Evolutionary conservation across 2,888 invertebrate species (phyloP).

Genomic region (Ernsta delagoae): DNA sequence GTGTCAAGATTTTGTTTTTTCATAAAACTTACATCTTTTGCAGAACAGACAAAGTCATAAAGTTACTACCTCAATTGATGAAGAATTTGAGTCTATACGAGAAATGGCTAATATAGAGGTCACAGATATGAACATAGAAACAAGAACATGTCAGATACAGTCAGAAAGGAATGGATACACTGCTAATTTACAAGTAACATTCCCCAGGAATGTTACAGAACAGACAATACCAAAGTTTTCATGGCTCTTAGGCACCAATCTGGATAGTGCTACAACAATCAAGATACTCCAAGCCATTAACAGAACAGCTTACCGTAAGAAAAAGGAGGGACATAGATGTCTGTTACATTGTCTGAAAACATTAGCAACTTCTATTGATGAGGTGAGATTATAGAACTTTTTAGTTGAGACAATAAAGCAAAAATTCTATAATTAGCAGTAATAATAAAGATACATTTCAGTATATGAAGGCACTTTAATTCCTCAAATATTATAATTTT

Average conservation of each 20-base stretch:
- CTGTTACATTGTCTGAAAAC: constrained; percentile 92
- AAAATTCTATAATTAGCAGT: too few species aligned
- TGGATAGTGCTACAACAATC: constrained; percentile 89
- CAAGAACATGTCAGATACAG: constrained; percentile 85
- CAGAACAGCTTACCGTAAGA: constrained; percentile 92
- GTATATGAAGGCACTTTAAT: too few species aligned
- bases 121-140: constrained; percentile 85
- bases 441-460: too few species aligned
- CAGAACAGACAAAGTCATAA: constrained; percentile 70
- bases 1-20: too few species aligned
- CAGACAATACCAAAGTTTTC: constrained; percentile 80
- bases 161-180: constrained; percentile 82
- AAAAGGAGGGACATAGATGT: constrained; percentile 94
- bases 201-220: constrained; percentile 82
- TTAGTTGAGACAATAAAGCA: too few species aligned
- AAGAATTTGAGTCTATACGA: constrained; percentile 80
- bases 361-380: constrained; percentile 77
- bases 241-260: constrained; percentile 81
- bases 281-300: constrained; percentile 92
- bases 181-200: constrained; percentile 84
- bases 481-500: too few species aligned
- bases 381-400: constrained; percentile 53
- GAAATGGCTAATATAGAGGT: constrained; percentile 82
- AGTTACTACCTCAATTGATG: constrained; percentile 70
- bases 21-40: not conserved